Conservation (phyloP, 2,888 invertebrate genomes). For the Bellardia bayeri region DNA sequence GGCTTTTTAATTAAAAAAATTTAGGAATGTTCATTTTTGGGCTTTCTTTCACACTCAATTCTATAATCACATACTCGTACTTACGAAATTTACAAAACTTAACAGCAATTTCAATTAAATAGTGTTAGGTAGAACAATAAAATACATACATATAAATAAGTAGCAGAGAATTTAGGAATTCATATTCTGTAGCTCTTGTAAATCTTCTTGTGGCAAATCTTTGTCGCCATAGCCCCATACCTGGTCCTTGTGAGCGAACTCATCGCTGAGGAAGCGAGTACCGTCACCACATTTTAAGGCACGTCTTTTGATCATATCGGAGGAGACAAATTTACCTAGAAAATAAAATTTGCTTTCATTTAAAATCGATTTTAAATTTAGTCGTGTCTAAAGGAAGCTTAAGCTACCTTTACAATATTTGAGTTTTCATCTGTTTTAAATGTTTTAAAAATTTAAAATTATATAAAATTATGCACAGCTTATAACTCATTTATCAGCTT, state of each 20-base stretch:
- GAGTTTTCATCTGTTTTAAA: no score
- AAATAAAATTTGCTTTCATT: neutral
- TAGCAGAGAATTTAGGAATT: constrained; percentile 80
- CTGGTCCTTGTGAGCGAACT: constrained; percentile 81
- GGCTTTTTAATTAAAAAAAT: neutral
- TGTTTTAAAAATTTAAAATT: no score
- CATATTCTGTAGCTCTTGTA: constrained; percentile 86
- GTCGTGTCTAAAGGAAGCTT: no score
- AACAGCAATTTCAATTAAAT: constrained; percentile 43
- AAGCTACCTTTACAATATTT: no score
- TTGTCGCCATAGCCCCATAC: constrained; percentile 88
- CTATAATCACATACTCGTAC: constrained; percentile 18
- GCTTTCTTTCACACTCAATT: constrained; percentile 12
- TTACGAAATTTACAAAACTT: constrained; percentile 56
- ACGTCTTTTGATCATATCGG: constrained; percentile 86
- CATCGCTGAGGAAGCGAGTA: constrained; percentile 83
- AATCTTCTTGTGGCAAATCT: constrained; percentile 86
- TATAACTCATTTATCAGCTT: no score
- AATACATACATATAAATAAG: no score
- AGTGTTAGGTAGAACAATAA: neutral
- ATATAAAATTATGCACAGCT: no score
- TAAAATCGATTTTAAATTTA: no score
- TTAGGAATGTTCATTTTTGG: constrained; percentile 42
- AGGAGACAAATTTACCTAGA: constrained; percentile 86
- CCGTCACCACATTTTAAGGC: constrained; percentile 87